A percentile compares a stretch with the other conserved stretches of the same genome.
Conservation (phyloP, 2,797 vertebrate genomes). For the Novumbra hubbsi region DNA sequence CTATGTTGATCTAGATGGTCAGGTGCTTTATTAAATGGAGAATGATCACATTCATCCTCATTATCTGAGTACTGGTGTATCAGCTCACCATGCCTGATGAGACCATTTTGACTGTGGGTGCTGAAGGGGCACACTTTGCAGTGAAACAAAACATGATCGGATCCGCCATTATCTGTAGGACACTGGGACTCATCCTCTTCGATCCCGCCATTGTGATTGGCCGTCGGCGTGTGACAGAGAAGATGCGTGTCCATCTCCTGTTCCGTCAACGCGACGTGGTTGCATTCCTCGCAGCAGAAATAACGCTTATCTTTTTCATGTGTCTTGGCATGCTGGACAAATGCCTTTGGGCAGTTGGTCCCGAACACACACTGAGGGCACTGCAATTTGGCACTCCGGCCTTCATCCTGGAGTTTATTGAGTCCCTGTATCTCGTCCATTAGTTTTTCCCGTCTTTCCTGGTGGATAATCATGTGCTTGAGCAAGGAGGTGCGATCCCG, state of each 20-base stretch:
- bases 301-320: constrained; percentile 86
- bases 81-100: constrained; percentile 79
- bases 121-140: constrained; percentile 81
- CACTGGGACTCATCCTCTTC: constrained; percentile 64
- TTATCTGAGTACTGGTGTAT: constrained; percentile 63
- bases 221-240: constrained; percentile 72
- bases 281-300: constrained; percentile 84
- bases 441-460: constrained; percentile 84
- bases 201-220: constrained; percentile 61
- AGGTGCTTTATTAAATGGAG: constrained; percentile 14
- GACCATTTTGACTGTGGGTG: constrained; percentile 71
- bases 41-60: constrained; percentile 35
- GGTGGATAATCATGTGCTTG: constrained; percentile 94
- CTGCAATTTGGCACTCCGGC: constrained; percentile 74
- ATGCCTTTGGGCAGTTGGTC: constrained; percentile 85
- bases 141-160: constrained; percentile 53
- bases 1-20: constrained; percentile 26
- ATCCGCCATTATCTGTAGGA: constrained; percentile 57
- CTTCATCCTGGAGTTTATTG: constrained; percentile 81
- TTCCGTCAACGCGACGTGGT: constrained; percentile 83
- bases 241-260: constrained; percentile 82
- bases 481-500: constrained; percentile 88
- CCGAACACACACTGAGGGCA: constrained; percentile 83
- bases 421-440: constrained; percentile 89
- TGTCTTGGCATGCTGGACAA: constrained; percentile 84